phyloP scores from a whole-genome alignment of 53 echinoderm and acorn worm genomes.

The Holothuria scabra region DNA sequence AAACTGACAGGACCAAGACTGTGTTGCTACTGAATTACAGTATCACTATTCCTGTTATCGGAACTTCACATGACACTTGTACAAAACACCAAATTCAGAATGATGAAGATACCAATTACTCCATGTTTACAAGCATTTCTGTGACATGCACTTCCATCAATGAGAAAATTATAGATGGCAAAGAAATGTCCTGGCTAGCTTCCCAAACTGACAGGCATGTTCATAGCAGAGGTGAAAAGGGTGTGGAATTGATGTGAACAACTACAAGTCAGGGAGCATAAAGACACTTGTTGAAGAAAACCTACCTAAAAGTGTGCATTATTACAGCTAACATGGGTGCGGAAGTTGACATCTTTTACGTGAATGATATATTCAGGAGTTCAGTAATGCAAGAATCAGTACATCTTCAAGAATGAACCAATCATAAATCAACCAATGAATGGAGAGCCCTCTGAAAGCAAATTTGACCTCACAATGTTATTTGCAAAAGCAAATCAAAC shows the following conservation, averaged over 20 bases:
- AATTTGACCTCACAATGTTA: neutral
- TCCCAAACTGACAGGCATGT: constrained; percentile 9
- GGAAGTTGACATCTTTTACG: neutral
- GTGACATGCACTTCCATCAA: constrained; percentile 4
- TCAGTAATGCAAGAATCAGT: neutral
- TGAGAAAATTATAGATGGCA: constrained; percentile 17
- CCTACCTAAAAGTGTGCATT: constrained; percentile 7
- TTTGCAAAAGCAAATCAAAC: no score
- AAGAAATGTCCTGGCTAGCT: constrained; percentile 10
- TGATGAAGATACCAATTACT: constrained; percentile 9
- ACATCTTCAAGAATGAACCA: constrained; percentile 2
- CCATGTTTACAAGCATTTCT: neutral
- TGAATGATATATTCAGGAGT: neutral
- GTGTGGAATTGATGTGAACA: constrained; percentile 1
- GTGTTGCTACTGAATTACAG: neutral
- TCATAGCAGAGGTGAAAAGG: no score
- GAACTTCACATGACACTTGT: constrained; percentile 25
- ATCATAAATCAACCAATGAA: neutral
- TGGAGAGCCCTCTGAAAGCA: neutral
- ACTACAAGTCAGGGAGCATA: constrained; percentile 7
- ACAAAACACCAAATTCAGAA: neutral
- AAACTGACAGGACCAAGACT: neutral
- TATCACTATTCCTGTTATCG: neutral
- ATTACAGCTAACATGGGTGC: neutral
- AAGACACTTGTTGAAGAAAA: constrained; percentile 15